Conservation (phyloP, 1,140 invertebrate genomes). For the Microvelia longipes region DNA sequence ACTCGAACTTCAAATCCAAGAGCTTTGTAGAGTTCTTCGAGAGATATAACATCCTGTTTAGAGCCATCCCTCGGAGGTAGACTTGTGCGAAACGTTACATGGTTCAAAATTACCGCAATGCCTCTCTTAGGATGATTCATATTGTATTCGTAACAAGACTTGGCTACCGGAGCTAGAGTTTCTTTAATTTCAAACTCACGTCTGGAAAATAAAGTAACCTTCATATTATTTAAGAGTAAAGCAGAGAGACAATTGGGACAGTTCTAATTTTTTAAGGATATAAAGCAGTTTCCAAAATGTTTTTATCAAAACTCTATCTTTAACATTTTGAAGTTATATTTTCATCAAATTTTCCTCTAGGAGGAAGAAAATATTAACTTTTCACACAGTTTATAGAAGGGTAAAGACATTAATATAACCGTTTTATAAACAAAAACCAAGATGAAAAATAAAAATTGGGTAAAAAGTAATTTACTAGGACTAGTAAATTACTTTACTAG, state of each 20-base stretch:
- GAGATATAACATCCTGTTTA: conserved; percentile 27
- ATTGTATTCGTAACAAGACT: conserved; percentile 58
- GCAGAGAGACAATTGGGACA: not conserved
- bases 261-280: too few relatives aligned
- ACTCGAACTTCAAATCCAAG: conserved; percentile 54
- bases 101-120: conserved; percentile 76
- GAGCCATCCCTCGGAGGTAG: conserved; percentile 31
- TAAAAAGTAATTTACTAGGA: too few relatives aligned
- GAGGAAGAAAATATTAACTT: too few relatives aligned
- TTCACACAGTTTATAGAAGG: too few relatives aligned
- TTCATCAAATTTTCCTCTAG: too few relatives aligned
- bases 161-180: conserved; percentile 41
- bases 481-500: too few relatives aligned
- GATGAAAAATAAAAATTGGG: too few relatives aligned
- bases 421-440: too few relatives aligned
- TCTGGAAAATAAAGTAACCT: not conserved
- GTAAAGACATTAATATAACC: too few relatives aligned
- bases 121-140: conserved; percentile 74
- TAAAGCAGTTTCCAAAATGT: too few relatives aligned
- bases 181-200: not conserved
- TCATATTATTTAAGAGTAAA: not conserved
- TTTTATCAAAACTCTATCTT: too few relatives aligned
- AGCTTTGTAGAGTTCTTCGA: conserved; percentile 41
- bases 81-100: conserved; percentile 52
- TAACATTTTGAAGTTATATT: too few relatives aligned